Percentiles rank a stretch among this genome's conserved stretches.
These are phyloP conservation scores for Atrichornis clamosus DNA, from an alignment of 2,113 vertebrate genomes.

Conservation along the genomic window DNA sequence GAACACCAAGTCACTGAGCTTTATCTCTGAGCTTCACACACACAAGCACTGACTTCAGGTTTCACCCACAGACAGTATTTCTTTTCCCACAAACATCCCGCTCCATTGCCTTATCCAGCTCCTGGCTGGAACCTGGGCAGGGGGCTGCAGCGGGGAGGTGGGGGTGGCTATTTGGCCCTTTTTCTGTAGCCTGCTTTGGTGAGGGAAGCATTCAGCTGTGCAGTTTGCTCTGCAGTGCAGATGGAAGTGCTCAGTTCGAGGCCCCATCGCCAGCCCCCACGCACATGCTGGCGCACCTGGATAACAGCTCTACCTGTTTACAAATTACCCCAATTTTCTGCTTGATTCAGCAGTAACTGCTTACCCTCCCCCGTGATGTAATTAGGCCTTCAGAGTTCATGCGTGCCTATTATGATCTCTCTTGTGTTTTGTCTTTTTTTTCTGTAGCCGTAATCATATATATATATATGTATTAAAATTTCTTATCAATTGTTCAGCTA, in stretches of 20 bases:
- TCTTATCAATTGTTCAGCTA: constrained; percentile 87
- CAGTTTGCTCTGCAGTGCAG: constrained; percentile 34
- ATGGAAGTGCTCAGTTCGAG: constrained; percentile 39
- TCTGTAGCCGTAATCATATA: constrained; percentile 91
- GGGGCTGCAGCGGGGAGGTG: background rate
- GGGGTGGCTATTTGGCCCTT: background rate
- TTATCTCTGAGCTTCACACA: background rate
- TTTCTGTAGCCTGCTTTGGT: background rate
- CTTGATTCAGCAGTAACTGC: constrained; percentile 95
- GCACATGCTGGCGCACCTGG: constrained; percentile 92
- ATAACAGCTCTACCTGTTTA: constrained; percentile 91
- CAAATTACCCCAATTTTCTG: constrained; percentile 97
- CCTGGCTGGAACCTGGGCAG: background rate
- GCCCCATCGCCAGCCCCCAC: constrained; percentile 65
- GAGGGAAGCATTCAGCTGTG: background rate
- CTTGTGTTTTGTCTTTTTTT: constrained; percentile 83
- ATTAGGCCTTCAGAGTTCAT: constrained; percentile 97
- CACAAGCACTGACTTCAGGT: background rate
- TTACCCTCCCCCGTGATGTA: constrained; percentile 93
- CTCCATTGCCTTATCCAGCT: background rate
- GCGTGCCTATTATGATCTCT: constrained; percentile 89
- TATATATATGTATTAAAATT: constrained; percentile 81
- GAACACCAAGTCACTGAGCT: constrained; percentile 22
- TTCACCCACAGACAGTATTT: background rate
- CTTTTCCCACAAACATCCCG: background rate